These are phyloP conservation scores for Scaptomyza polygonia DNA, from an alignment of 2,888 invertebrate genomes.

Conservation along the genomic window DNA sequence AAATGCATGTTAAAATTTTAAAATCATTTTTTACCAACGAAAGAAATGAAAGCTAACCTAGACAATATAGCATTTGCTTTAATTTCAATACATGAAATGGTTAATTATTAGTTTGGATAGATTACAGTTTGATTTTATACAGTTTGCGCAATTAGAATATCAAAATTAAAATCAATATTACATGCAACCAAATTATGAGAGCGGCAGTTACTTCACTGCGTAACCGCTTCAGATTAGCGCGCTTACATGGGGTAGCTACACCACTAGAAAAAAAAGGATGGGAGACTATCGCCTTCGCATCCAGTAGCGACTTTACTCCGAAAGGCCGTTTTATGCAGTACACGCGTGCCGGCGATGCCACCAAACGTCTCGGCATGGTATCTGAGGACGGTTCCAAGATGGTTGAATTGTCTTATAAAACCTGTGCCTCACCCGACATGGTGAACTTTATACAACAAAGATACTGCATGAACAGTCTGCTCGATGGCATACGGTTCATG, in stretches of 20 bases:
- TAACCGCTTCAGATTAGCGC: slow-evolving; percentile 37
- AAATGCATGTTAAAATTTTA: background rate
- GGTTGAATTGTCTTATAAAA: slow-evolving; percentile 85
- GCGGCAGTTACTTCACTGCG: slow-evolving; percentile 55
- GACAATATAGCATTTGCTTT: slow-evolving; percentile 6
- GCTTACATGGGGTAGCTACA: slow-evolving; percentile 28
- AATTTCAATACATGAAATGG: slow-evolving; percentile 12
- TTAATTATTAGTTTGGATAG: background rate
- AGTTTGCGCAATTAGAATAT: slow-evolving; percentile 11
- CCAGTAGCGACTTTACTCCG: slow-evolving; percentile 25
- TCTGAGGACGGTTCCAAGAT: slow-evolving; percentile 88
- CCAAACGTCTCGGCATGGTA: slow-evolving; percentile 88
- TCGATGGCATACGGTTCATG: slow-evolving; percentile 54
- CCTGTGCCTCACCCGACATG: slow-evolving; percentile 84
- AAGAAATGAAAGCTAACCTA: background rate
- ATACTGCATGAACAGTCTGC: slow-evolving; percentile 76
- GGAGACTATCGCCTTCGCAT: slow-evolving; percentile 11
- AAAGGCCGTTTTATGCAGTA: slow-evolving; percentile 89
- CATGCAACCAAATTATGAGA: slow-evolving; percentile 43
- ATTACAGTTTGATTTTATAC: slow-evolving; percentile 4
- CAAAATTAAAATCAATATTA: slow-evolving; percentile 31
- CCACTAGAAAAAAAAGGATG: background rate
- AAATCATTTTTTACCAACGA: background rate
- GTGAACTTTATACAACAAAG: slow-evolving; percentile 85
- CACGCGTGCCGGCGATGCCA: slow-evolving; percentile 86